These are phyloP conservation scores for Corapipo altera DNA, from an alignment of 2,113 vertebrate species.

Conservation along the genomic window DNA sequence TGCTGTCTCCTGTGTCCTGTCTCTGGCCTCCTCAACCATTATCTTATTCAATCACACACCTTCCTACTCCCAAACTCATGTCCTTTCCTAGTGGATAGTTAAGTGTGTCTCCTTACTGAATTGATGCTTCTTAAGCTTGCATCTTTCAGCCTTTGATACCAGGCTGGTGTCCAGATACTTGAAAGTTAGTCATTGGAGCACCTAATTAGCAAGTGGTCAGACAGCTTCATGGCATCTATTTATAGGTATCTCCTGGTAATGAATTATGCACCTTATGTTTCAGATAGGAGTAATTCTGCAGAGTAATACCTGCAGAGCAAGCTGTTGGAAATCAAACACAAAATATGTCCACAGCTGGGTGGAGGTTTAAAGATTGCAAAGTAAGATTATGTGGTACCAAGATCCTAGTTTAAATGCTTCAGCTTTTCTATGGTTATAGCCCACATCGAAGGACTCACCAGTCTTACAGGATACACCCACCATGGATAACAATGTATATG, in stretches of 20 bases:
- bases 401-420: not conserved
- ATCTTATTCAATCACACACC: not conserved
- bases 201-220: not conserved
- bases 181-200: not conserved
- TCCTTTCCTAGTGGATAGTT: not conserved
- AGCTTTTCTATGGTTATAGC: not conserved
- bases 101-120: not conserved
- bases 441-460: not conserved
- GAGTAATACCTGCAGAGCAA: not conserved
- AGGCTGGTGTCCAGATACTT: not conserved
- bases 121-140: not conserved
- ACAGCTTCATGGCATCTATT: not conserved
- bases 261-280: not conserved
- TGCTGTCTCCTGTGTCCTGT: not conserved
- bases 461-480: not conserved
- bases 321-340: not conserved
- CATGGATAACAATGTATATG: slow-evolving; percentile 11
- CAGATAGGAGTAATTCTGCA: not conserved
- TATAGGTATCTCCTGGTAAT: not conserved
- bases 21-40: not conserved
- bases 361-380: not conserved
- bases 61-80: not conserved
- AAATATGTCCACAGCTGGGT: not conserved
- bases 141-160: not conserved
- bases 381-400: not conserved